These are phyloP conservation scores for Isichthys henryi DNA, from an alignment of 2,113 vertebrate genomes.

Conservation along the genomic window DNA sequence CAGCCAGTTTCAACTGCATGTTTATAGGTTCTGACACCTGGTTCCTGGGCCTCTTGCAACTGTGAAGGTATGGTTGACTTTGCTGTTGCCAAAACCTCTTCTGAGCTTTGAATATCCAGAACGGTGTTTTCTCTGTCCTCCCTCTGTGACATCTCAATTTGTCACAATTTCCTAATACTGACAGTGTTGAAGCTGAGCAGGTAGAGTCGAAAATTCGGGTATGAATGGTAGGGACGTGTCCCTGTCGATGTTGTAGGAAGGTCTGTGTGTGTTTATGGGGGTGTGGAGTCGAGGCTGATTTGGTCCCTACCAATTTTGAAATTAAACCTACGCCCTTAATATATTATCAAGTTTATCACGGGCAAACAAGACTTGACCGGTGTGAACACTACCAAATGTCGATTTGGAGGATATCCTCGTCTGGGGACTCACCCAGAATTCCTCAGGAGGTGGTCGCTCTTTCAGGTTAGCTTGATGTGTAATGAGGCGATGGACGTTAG, in stretches of 20 bases:
- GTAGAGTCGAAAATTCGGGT: constrained; percentile 17
- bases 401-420: constrained; percentile 27
- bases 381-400: constrained; percentile 39
- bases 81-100: constrained; percentile 37
- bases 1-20: constrained; percentile 25
- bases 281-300: background rate
- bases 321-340: constrained; percentile 17
- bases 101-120: constrained; percentile 2
- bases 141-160: constrained; percentile 30
- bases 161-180: constrained; percentile 41
- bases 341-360: constrained; percentile 17
- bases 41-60: constrained; percentile 40
- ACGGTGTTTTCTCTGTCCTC: constrained; percentile 24
- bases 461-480: constrained; percentile 10
- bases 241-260: background rate
- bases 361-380: constrained; percentile 24
- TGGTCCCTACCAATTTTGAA: constrained; percentile 18
- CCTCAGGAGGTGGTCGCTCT: constrained; percentile 1
- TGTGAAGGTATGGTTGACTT: constrained; percentile 38
- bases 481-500: constrained; percentile 1
- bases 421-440: constrained; percentile 21
- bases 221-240: background rate
- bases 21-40: constrained; percentile 51
- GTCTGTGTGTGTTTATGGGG: background rate
- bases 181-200: constrained; percentile 42